Base-by-base conservation (phyloP, 2,888 invertebrate genomes). In the Scaptomyza caliginosa region DNA sequence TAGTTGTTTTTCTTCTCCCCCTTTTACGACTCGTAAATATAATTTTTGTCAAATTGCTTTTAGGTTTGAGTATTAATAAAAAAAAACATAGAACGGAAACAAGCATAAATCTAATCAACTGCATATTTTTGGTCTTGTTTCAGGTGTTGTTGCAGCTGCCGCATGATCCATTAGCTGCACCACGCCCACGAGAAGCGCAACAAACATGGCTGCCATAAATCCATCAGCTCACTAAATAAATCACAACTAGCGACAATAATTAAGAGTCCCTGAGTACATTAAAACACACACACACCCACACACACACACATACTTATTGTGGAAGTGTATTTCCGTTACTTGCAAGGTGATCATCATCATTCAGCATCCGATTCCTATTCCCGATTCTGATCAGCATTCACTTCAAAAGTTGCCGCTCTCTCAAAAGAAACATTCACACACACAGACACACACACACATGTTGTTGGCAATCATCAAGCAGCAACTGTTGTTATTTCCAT, bases 131-230 rank as follows among this genome's bases (percentile, higher is more conserved):
- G 6, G 6, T n/a, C 8, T 11, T 32, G 30, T 46, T 86, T 55
- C 87, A 81, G 81, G 87, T 81, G 79, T 62, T 81, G 79, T 52
- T 73, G 67, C 86, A 77, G 66, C 66, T 56, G 48, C 38, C 57
- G 58, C 57, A 56, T 86, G 87, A 81, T 84, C 79, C 81, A 85
- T 86, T 62, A 65, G 72, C 36, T 48, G 43, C 28, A 21, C 4
- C 63, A 74, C 85, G 62, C 80, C 86, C 68, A 75, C 79, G 48
- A 38, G 19, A 45, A 45, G 21, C 39, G 26, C 36, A 58, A 72
- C 58, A 73, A 83, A 68, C 71, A 77, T 80, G 74, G 71, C 81
- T 65, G 72, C 77, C 82, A 88, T 86, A 84, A 86, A 86, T 84
- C 85, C 85, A 78, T 88, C 88, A 81, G 57, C 71, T 56, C 19